These are phyloP conservation scores for Lytechinus pictus DNA, from an alignment of 35 echinoderm and acorn worm genomes.

Conservation along the genomic window DNA sequence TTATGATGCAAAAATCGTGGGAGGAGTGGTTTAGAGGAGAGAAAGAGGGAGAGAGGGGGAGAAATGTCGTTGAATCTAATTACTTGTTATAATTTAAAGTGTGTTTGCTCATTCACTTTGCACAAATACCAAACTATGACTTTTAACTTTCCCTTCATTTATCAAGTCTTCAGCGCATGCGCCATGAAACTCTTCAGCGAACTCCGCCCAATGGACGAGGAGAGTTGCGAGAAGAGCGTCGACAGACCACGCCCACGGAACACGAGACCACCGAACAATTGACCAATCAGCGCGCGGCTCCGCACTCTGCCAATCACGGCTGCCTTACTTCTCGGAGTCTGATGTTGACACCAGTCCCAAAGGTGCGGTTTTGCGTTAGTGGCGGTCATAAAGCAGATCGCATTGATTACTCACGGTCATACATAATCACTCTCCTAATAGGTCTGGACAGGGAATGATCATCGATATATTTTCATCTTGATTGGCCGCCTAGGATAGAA, in stretches of 20 bases:
- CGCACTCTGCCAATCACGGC: constrained; percentile 45
- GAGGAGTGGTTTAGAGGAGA: not conserved
- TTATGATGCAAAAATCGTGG: not conserved
- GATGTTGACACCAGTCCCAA: constrained; percentile 16
- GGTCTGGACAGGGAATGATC: constrained; percentile 31
- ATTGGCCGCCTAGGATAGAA: constrained; percentile 13
- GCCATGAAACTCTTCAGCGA: not conserved
- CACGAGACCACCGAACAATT: constrained; percentile 27
- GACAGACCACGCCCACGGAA: not conserved
- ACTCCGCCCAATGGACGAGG: not conserved
- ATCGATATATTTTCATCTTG: constrained; percentile 31
- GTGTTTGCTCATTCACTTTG: constrained; percentile 14
- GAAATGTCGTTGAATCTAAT: constrained; percentile 24
- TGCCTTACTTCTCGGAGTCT: not conserved
- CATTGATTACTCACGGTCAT: constrained; percentile 37
- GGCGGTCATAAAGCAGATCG: not conserved
- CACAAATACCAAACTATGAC: not conserved
- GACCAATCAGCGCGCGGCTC: constrained; percentile 37
- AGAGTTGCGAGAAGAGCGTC: not conserved
- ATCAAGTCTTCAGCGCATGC: not conserved
- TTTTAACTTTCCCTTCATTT: not conserved
- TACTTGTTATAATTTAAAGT: constrained; percentile 27
- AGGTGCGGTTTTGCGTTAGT: constrained; percentile 40
- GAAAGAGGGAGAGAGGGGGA: not conserved
- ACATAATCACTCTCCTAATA: constrained; percentile 36